Evolutionary conservation across 2,888 invertebrate genomes (phyloP), one percentile per base, ranked within the genome.

Genomic region (Hyles lineata): DNA sequence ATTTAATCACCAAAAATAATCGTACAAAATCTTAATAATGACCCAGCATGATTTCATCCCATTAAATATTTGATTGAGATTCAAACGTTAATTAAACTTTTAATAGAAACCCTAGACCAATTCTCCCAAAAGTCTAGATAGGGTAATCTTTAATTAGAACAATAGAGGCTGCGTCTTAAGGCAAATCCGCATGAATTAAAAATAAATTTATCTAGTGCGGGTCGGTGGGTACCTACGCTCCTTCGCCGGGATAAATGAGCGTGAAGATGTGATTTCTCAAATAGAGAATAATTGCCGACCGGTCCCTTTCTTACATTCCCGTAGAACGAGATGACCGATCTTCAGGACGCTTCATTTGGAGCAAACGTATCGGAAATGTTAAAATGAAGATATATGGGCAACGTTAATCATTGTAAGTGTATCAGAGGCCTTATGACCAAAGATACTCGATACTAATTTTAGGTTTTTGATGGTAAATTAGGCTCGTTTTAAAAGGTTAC

Each of bases 111-210:
- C 11, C 21, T 1, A 60, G 19, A 35, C 35, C 23, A 23, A 17
- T 70, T 70, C 11, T 5, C 43, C 3, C 21, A 5, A 32, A 9
- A 29, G 52, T 19, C 17, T 21, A 58, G n/a, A 61, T n/a, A 62
- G 29, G 50, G n/a, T 55, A 72, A 55, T 63, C 63, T 67, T 35
- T n/a, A 58, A 55, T 67, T 58, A 67, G 35, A 35, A 21, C 23
- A 63, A 79, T 77, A 77, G 75, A 76, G 71, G 72, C 61, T 73
- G 62, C 62, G 78, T 74, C 78, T 76, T 74, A 71, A 74, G 71
- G 70, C 55, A 77, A 78, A 79, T 76, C 77, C 77, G 63, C 70
- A 70, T 75, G 75, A 80, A 79, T 85, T 82, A 81, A 84, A 82
- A 82, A 83, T 79, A 82, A 79, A 77, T 84, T 82, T 72, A 74